Evolutionary conservation across 2,888 invertebrate genomes (phyloP).

Genomic region (Hirtodrosophila alboralis): DNA sequence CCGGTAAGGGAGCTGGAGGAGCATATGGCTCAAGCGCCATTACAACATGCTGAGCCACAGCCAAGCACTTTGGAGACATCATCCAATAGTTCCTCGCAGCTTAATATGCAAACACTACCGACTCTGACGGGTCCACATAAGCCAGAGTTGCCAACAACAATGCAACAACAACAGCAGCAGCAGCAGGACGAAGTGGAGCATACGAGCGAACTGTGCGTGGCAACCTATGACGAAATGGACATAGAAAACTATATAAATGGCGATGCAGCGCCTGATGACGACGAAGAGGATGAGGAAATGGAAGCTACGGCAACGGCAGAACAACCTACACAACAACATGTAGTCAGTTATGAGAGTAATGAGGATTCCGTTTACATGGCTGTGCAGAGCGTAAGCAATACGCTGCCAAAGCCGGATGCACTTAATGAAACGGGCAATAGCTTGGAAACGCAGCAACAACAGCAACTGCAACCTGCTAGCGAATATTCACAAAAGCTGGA

Average conservation of each 20-base stretch:
- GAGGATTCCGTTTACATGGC: slow-evolving; percentile 60
- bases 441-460: slow-evolving; percentile 43
- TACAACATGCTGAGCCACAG: slow-evolving; percentile 34
- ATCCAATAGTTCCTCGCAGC: slow-evolving; percentile 44
- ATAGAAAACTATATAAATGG: slow-evolving; percentile 81
- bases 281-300: slow-evolving; percentile 54
- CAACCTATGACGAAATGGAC: slow-evolving; percentile 80
- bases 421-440: slow-evolving; percentile 28
- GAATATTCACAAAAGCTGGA: slow-evolving; percentile 60
- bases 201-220: slow-evolving; percentile 59
- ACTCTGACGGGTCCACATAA: slow-evolving; percentile 67
- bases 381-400: slow-evolving; percentile 46
- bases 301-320: slow-evolving; percentile 43
- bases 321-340: slow-evolving; percentile 48
- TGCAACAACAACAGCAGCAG: slow-evolving; percentile 51
- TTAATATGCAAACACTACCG: slow-evolving; percentile 65
- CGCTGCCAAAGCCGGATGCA: slow-evolving; percentile 37
- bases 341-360: slow-evolving; percentile 56
- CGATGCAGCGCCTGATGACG: slow-evolving; percentile 65
- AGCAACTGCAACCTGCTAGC: slow-evolving; percentile 33
- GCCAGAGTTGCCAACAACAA: slow-evolving; percentile 32
- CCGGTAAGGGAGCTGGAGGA: slow-evolving; percentile 70
- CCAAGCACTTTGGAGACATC: slow-evolving; percentile 40
- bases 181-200: slow-evolving; percentile 49
- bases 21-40: slow-evolving; percentile 43